phyloP scores from a whole-genome alignment of 2,797 vertebrate genomes.

The Enteromius paludinosus region DNA sequence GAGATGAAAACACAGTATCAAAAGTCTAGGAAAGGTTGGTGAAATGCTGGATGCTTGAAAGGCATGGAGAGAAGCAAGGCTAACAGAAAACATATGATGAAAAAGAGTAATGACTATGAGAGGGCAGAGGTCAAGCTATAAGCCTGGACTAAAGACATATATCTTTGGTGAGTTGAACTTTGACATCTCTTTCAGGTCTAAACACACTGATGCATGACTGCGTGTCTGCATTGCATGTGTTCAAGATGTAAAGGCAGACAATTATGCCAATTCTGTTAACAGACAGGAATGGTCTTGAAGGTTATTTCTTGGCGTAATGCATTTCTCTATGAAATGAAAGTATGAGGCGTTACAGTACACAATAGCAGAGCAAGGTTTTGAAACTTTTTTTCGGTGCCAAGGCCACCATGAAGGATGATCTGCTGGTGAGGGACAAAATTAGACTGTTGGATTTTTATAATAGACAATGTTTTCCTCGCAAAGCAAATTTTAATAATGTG shows the following conservation, averaged over 20 bases:
- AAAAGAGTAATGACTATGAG: slow-evolving; percentile 47
- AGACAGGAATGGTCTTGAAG: slow-evolving; percentile 17
- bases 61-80: slow-evolving; percentile 14
- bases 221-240: slow-evolving; percentile 43
- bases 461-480: background rate
- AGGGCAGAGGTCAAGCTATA: slow-evolving; percentile 61
- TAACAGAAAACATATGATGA: slow-evolving; percentile 57
- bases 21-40: slow-evolving; percentile 9
- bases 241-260: background rate
- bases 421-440: background rate
- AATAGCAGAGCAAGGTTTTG: background rate
- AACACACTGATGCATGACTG: slow-evolving; percentile 56
- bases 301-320: background rate
- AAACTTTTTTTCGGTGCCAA: background rate
- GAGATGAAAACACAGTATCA: slow-evolving; percentile 21
- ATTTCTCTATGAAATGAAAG: background rate
- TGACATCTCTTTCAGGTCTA: slow-evolving; percentile 57
- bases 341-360: background rate
- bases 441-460: background rate
- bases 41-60: slow-evolving; percentile 43
- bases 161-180: slow-evolving; percentile 61
- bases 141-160: slow-evolving; percentile 63
- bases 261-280: slow-evolving; percentile 1
- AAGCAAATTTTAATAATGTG: background rate
- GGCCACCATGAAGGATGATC: background rate